Conservation (phyloP, 2,888 invertebrate species). For the Morpho deidamia region DNA sequence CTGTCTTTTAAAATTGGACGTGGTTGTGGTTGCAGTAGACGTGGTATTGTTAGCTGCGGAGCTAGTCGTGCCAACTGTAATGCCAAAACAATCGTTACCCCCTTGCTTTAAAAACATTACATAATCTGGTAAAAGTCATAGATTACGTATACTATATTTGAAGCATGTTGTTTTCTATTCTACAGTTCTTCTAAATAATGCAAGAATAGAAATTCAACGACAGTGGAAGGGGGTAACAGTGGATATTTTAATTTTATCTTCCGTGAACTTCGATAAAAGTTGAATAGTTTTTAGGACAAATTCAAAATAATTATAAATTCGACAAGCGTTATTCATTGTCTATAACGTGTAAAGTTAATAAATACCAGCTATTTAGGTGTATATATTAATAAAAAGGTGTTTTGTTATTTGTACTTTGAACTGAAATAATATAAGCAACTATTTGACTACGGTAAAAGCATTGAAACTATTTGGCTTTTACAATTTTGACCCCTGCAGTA, state of each 20-base stretch:
- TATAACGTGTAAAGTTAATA: too few relatives aligned
- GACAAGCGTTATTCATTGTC: too few relatives aligned
- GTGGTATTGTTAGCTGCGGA: slow-evolving; percentile 67
- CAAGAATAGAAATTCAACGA: too few relatives aligned
- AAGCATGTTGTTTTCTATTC: too few relatives aligned
- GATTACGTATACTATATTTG: too few relatives aligned
- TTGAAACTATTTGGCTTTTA: neutral
- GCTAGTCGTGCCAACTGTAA: slow-evolving; percentile 66
- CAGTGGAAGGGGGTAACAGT: neutral
- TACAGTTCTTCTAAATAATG: too few relatives aligned
- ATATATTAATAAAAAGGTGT: neutral
- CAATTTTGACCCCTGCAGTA: neutral
- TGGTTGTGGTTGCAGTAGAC: slow-evolving; percentile 64
- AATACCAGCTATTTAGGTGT: too few relatives aligned
- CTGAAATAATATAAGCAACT: neutral
- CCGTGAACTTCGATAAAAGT: too few relatives aligned
- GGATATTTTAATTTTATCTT: neutral
- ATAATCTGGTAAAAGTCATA: too few relatives aligned
- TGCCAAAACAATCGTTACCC: slow-evolving; percentile 12
- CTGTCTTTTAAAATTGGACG: slow-evolving; percentile 76
- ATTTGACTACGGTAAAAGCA: slow-evolving; percentile 1
- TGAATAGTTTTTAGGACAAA: too few relatives aligned
- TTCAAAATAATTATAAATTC: too few relatives aligned
- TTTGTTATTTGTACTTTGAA: neutral
- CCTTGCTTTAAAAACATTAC: neutral